Conservation (phyloP, 2,113 vertebrate genomes). For the Tiliqua scincoides region DNA sequence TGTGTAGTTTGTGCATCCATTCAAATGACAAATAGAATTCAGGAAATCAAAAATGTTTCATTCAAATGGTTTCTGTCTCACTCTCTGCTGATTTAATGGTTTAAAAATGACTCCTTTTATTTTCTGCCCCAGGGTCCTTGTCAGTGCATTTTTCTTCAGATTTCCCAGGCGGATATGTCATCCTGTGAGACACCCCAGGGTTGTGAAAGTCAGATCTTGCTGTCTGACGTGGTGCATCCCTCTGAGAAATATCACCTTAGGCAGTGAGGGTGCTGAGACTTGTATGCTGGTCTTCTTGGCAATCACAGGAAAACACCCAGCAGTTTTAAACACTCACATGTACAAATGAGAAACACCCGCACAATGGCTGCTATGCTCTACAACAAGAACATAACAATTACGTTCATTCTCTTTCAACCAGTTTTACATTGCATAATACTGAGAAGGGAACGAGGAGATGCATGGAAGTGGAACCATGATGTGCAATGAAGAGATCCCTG, state of each 20-base stretch:
- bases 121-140: constrained; percentile 26
- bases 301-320: constrained; percentile 15
- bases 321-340: not conserved
- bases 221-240: not conserved
- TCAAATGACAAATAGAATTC: constrained; percentile 39
- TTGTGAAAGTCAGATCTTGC: not conserved
- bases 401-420: not conserved
- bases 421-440: constrained; percentile 10
- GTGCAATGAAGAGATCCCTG: not conserved
- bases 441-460: not conserved
- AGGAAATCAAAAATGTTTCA: not conserved
- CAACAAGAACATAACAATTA: not conserved
- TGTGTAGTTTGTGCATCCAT: constrained; percentile 26
- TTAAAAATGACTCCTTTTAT: constrained; percentile 11
- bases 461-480: not conserved
- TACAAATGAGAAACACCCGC: not conserved
- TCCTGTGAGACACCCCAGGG: constrained; percentile 42
- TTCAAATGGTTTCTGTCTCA: constrained; percentile 35
- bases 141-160: constrained; percentile 48
- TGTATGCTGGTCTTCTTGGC: constrained; percentile 13
- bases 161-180: constrained; percentile 55
- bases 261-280: not conserved
- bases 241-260: not conserved
- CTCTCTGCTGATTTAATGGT: constrained; percentile 16
- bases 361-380: not conserved